Base-by-base conservation (phyloP, 1,140 invertebrate species). In the Cherax destructor region DNA sequence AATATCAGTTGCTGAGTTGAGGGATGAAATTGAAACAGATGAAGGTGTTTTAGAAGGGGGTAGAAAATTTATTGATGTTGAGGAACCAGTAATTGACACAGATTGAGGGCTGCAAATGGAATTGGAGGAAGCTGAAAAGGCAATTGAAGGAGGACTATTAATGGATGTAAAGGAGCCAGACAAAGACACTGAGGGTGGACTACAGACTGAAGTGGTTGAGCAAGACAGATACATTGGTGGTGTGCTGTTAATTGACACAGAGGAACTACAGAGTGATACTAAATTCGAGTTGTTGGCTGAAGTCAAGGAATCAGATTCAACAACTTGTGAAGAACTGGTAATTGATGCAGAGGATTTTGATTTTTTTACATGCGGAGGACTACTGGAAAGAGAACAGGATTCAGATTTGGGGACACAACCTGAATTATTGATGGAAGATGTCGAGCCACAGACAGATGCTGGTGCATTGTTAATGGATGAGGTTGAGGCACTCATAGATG, bases 21-120 rank as follows among this genome's bases (percentile, higher is more conserved):
- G 65, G 52, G 89, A 91, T 50, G 89, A 78, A 52, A 91, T 78
- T 72, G 89, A 91, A 69, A 89, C 79, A 74, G 87, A 89, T 65
- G 87, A 89, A 56, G 89, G 89, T 18, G 89, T 91, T 85, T 91
- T 91, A 30, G 89, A 91, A 56, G 89, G 89, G 47, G 89, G 61
- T 80, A 69, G 89, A 56, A 91, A 69, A 65, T 86, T 91, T 78
- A 91, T 86, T 49, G 89, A 91, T 52, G 89, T 91, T 30, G 89
- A 85, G 77, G 89, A 91, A 52, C 89, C 89, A 85, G 56, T 91
- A 30, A 85, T 83, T 85, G 89, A 91, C 77, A 80, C 89, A 41
- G 89, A 91, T 69, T 83, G 89, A 49, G 89, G 89, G 47, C 89
- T 91, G 83, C 83, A 18, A 76, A 91, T 80, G 81, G 89, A 91